Conservation (phyloP, 2,797 vertebrate species). For the Muraenolepis orangiensis region DNA sequence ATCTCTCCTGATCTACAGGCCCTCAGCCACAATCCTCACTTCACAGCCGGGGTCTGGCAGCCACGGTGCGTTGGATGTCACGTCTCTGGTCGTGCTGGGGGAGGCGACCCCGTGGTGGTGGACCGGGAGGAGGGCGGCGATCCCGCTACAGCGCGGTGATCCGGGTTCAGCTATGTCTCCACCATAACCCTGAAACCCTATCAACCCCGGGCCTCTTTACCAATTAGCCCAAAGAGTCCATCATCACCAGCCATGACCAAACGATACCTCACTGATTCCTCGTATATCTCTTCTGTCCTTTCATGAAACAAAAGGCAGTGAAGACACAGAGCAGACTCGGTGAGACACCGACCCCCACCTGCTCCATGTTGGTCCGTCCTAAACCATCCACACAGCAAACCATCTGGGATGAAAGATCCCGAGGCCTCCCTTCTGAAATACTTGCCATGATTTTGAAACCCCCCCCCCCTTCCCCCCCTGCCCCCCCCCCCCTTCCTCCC, state of each 20-base stretch:
- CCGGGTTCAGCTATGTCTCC: no score
- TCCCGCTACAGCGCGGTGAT: no score
- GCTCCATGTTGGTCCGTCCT: background rate
- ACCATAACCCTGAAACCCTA: background rate
- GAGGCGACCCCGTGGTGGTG: no score
- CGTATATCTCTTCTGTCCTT: background rate
- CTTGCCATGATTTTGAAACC: background rate
- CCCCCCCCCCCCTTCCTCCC: background rate
- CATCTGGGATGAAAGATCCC: background rate
- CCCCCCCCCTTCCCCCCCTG: background rate
- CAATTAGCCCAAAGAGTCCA: background rate
- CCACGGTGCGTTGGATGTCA: no score
- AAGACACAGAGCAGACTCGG: background rate
- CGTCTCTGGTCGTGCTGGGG: no score
- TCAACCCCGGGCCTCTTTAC: background rate
- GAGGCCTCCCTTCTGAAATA: background rate
- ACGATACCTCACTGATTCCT: background rate
- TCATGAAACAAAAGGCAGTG: background rate
- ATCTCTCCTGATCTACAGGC: no score
- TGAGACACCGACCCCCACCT: background rate
- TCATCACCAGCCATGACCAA: background rate
- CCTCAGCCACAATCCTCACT: no score
- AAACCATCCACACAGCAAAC: background rate
- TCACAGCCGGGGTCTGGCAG: no score
- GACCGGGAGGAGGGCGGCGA: no score